These are phyloP conservation scores for Sycophaga agraensis DNA, from an alignment of 1,140 invertebrate genomes.

Conservation along the genomic window DNA sequence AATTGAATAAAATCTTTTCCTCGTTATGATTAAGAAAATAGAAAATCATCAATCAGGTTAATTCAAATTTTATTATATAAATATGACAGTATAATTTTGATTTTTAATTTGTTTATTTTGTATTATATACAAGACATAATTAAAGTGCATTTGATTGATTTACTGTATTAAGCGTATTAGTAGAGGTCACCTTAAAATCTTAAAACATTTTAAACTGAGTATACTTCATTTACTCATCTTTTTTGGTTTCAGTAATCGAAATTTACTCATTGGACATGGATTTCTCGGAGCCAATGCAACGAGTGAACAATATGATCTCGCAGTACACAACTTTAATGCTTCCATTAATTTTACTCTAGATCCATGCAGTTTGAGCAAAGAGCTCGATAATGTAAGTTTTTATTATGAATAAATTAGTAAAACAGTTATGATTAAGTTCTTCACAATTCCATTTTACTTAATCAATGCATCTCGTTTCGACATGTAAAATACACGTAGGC, in stretches of 20 bases:
- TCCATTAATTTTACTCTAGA: conserved; percentile 57
- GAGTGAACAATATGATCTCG: conserved; percentile 59
- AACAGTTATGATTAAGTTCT: background rate
- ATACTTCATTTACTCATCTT: too few species aligned
- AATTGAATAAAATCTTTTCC: too few species aligned
- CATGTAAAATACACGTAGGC: conserved; percentile 61
- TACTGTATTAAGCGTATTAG: too few species aligned
- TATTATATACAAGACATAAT: too few species aligned
- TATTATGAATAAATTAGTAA: background rate
- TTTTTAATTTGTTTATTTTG: too few species aligned
- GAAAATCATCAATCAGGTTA: too few species aligned
- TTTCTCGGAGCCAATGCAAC: conserved; percentile 59
- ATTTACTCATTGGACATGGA: conserved; percentile 58
- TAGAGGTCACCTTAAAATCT: too few species aligned
- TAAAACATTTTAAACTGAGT: too few species aligned
- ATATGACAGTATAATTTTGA: too few species aligned
- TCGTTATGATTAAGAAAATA: too few species aligned
- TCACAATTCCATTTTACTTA: background rate
- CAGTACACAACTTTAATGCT: conserved; percentile 52
- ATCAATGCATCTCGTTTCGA: background rate
- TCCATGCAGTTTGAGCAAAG: conserved; percentile 68
- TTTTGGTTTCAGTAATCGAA: conserved; percentile 40
- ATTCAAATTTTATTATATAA: too few species aligned
- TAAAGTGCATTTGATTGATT: too few species aligned
- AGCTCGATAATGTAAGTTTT: conserved; percentile 71